Conservation (phyloP, 2,888 invertebrate species). For the Gortyna flavago region DNA sequence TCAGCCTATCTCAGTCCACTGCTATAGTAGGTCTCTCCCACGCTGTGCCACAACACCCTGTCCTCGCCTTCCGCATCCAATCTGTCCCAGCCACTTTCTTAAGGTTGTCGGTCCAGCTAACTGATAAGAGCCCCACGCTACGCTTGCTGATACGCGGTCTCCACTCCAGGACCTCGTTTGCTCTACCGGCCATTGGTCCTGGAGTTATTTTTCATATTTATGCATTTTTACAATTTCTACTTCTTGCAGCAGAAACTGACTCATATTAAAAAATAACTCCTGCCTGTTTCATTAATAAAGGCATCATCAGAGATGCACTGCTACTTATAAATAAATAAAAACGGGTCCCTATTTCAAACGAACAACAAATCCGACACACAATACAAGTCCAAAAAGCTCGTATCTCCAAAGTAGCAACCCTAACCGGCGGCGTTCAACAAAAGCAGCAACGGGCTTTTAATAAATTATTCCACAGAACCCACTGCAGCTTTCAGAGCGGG, state of each 20-base stretch:
- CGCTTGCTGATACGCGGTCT: too few relatives aligned
- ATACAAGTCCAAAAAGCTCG: slow-evolving; percentile 31
- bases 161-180: not conserved
- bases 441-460: slow-evolving; percentile 80
- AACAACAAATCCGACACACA: slow-evolving; percentile 37
- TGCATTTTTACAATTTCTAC: not conserved
- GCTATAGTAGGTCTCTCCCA: not conserved
- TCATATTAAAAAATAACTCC: not conserved
- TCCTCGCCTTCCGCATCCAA: not conserved
- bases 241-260: not conserved
- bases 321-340: not conserved
- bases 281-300: not conserved
- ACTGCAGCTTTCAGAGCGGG: slow-evolving; percentile 76
- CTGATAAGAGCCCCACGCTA: too few relatives aligned
- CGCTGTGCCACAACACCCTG: not conserved
- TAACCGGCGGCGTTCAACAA: slow-evolving; percentile 74
- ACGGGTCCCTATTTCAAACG: not conserved
- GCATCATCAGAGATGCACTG: not conserved
- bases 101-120: not conserved
- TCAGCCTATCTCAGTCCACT: not conserved
- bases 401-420: slow-evolving; percentile 66
- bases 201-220: not conserved
- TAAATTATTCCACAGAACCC: slow-evolving; percentile 82
- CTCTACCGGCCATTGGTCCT: not conserved
- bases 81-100: not conserved